These are phyloP conservation scores for Apus apus DNA, from an alignment of 2,113 vertebrate species.

Conservation along the genomic window DNA sequence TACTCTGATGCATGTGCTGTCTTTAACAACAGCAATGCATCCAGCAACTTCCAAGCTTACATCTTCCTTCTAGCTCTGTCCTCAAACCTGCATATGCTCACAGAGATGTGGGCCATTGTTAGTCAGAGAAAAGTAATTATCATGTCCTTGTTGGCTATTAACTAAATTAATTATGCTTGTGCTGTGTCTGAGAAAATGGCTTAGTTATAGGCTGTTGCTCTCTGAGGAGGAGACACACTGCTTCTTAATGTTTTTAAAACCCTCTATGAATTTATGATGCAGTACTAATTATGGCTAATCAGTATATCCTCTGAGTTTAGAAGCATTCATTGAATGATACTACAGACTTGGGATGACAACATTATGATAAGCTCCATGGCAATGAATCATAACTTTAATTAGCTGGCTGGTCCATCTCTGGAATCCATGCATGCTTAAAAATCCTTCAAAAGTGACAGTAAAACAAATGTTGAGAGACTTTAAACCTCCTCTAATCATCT, in stretches of 20 bases:
- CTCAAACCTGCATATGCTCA: background rate
- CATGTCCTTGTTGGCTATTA: constrained; percentile 25
- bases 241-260: constrained; percentile 55
- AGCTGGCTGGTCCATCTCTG: background rate
- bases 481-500: background rate
- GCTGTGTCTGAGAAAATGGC: background rate
- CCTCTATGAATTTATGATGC: constrained; percentile 19
- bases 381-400: constrained; percentile 41
- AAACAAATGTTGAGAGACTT: background rate
- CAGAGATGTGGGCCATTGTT: background rate
- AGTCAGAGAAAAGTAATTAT: constrained; percentile 39
- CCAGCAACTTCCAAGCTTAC: background rate
- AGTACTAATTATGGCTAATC: constrained; percentile 42
- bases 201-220: constrained; percentile 28
- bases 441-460: constrained; percentile 2
- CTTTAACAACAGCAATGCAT: background rate
- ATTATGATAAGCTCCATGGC: background rate
- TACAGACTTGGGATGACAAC: background rate
- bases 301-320: constrained; percentile 6
- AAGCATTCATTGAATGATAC: background rate
- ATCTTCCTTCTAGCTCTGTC: background rate
- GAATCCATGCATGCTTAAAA: constrained; percentile 23
- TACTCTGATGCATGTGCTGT: background rate
- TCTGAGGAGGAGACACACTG: background rate
- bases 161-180: constrained; percentile 46